Conservation (phyloP, 2,888 invertebrate genomes). For the Philhelius pedissequus region DNA sequence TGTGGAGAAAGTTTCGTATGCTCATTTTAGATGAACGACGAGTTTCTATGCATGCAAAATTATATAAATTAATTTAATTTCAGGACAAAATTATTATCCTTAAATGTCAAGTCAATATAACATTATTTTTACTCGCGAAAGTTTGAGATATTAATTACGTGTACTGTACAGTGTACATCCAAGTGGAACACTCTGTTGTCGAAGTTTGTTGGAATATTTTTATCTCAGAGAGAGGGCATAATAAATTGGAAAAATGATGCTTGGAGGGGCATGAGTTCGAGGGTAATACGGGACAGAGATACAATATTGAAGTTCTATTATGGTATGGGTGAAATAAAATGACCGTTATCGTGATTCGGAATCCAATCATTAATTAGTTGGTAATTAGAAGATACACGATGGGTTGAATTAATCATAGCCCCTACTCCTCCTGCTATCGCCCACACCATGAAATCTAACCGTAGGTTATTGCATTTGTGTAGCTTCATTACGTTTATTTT, state of each 20-base stretch:
- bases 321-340: conserved; percentile 3
- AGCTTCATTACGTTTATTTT: conserved; percentile 65
- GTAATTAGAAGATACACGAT: conserved; percentile 65
- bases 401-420: conserved; percentile 51
- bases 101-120: not conserved
- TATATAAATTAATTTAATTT: not conserved
- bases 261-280: not conserved
- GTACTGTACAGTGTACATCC: not conserved
- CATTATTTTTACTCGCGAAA: not conserved
- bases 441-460: not conserved
- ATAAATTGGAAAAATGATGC: not conserved
- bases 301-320: not conserved
- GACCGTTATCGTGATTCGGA: conserved; percentile 41
- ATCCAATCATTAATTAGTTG: conserved; percentile 66
- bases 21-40: not conserved
- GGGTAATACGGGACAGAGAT: not conserved
- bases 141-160: conserved; percentile 2
- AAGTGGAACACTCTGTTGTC: not conserved
- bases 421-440: not conserved
- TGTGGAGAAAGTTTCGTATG: not conserved
- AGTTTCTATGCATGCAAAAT: not conserved
- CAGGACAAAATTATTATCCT: not conserved
- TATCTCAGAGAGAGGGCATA: not conserved
- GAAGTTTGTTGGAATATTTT: not conserved
- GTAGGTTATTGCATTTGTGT: conserved; percentile 49